These are phyloP conservation scores for Tangara arthus DNA, from an alignment of 2,797 vertebrate genomes.

Conservation along the genomic window DNA sequence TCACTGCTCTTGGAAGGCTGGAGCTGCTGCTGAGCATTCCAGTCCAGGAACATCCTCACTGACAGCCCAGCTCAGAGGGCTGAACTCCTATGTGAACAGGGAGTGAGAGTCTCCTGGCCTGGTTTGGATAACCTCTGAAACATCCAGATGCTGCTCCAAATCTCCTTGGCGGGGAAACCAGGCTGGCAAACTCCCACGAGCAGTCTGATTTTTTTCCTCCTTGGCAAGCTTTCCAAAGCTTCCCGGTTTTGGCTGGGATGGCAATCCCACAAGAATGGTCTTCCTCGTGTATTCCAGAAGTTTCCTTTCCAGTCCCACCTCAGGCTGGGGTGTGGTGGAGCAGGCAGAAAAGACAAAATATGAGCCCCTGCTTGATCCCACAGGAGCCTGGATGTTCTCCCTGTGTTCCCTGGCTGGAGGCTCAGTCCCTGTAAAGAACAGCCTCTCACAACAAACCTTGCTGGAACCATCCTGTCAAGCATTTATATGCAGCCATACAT, in stretches of 20 bases:
- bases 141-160: slow-evolving; percentile 29
- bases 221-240: slow-evolving; percentile 7
- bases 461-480: neutral
- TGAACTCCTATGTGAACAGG: neutral
- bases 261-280: slow-evolving; percentile 58
- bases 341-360: neutral
- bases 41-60: neutral
- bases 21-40: neutral
- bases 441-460: neutral
- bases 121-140: slow-evolving; percentile 48
- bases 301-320: slow-evolving; percentile 42
- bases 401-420: neutral
- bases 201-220: neutral
- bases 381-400: neutral
- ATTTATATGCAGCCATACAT: neutral
- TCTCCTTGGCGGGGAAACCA: slow-evolving; percentile 7
- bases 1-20: neutral
- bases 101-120: neutral
- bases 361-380: neutral
- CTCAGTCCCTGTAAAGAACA: neutral
- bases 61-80: neutral
- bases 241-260: slow-evolving; percentile 19
- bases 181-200: neutral
- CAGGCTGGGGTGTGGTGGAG: slow-evolving; percentile 20
- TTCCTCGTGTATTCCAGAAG: slow-evolving; percentile 12